Conservation (phyloP, 2,113 vertebrate species). For the Gallinago paraguaiae region DNA sequence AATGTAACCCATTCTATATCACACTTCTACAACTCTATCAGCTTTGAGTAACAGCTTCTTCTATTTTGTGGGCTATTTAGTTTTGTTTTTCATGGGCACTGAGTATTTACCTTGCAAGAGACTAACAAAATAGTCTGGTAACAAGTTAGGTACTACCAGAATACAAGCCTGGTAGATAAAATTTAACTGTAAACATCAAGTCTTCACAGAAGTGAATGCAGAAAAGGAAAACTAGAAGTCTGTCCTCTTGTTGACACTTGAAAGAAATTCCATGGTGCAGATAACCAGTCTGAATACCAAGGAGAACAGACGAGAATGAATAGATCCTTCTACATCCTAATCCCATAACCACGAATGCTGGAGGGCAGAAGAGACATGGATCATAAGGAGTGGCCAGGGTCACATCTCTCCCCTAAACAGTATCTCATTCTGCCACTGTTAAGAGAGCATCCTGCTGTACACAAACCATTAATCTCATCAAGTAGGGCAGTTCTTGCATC, state of each 20-base stretch:
- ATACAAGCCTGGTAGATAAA: not conserved
- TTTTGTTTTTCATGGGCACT: not conserved
- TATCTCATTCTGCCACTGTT: not conserved
- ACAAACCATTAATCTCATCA: not conserved
- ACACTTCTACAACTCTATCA: not conserved
- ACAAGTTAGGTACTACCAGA: not conserved
- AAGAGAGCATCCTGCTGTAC: not conserved
- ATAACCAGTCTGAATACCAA: not conserved
- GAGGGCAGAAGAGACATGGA: not conserved
- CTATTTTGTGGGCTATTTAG: not conserved
- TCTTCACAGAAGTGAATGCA: not conserved
- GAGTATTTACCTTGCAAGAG: not conserved
- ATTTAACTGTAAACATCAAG: not conserved
- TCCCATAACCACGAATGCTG: not conserved
- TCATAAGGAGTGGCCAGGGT: not conserved
- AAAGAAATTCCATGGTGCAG: not conserved
- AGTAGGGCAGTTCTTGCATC: not conserved
- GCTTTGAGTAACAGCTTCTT: not conserved
- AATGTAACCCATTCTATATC: accelerated
- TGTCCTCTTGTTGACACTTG: not conserved
- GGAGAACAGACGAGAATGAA: not conserved
- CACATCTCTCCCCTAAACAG: not conserved
- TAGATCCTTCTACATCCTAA: not conserved
- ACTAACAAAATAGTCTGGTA: not conserved
- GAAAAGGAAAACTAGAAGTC: not conserved